Evolutionary conservation across 35 echinoderm and acorn worm species (phyloP).

Genomic region (Hemicentrotus pulcherrimus): DNA sequence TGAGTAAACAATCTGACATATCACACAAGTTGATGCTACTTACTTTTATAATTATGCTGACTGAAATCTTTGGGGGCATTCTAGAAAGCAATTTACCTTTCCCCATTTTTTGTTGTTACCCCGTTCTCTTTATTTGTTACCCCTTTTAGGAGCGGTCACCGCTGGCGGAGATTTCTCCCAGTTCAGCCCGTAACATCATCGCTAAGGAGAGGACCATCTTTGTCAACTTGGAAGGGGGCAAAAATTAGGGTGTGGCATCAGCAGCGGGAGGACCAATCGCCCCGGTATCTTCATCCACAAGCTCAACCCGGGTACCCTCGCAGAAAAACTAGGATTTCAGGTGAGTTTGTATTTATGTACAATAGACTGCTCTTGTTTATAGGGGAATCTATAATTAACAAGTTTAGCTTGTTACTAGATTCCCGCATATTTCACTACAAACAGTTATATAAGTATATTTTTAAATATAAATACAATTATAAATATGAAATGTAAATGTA

Average conservation of each 20-base stretch:
- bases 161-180: background rate
- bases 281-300: conserved; percentile 75
- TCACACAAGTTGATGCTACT: no score
- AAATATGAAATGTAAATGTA: no score
- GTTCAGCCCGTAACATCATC: background rate
- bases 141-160: background rate
- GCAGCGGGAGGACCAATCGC: conserved; percentile 60
- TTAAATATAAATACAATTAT: no score
- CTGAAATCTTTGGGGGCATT: no score
- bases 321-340: conserved; percentile 79
- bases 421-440: no score
- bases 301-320: conserved; percentile 59
- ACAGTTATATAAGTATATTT: no score
- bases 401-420: no score
- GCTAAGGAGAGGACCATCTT: conserved; percentile 78
- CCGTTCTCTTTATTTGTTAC: background rate
- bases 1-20: no score
- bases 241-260: conserved; percentile 89
- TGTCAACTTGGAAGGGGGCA: conserved; percentile 72
- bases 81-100: background rate
- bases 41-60: no score
- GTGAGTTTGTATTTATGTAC: background rate
- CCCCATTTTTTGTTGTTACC: conserved; percentile 62
- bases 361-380: no score
- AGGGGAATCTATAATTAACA: no score